Evolutionary conservation across 1,140 invertebrate species (phyloP).

Genomic region (Zaprionus nigranus): DNA sequence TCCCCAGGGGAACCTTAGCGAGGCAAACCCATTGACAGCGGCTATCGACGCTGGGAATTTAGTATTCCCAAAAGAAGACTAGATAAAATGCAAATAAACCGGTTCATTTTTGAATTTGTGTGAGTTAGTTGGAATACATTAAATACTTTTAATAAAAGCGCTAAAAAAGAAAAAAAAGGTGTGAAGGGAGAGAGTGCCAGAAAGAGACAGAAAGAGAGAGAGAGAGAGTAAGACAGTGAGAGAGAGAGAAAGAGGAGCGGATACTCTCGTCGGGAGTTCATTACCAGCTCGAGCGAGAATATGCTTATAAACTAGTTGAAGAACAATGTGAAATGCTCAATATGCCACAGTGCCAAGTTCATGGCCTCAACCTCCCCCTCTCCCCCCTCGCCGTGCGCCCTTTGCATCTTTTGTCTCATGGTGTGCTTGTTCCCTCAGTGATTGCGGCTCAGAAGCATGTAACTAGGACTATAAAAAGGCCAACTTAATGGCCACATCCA

Average conservation of each 20-base stretch:
- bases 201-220: no score
- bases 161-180: not conserved
- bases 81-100: not conserved
- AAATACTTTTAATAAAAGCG: not conserved
- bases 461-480: constrained; percentile 72
- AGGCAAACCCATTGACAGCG: not conserved
- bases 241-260: not conserved
- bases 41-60: not conserved
- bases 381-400: no score
- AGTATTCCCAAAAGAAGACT: not conserved
- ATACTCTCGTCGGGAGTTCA: constrained; percentile 1
- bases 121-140: not conserved
- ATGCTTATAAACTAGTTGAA: constrained; percentile 17
- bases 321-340: constrained; percentile 15
- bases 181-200: not conserved
- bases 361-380: not conserved
- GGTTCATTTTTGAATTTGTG: not conserved
- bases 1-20: not conserved
- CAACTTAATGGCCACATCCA: constrained; percentile 79
- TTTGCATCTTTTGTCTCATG: no score
- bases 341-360: constrained; percentile 25
- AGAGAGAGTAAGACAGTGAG: not conserved
- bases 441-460: constrained; percentile 37
- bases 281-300: constrained; percentile 9
- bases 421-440: constrained; percentile 3